A percentile compares a stretch with the other conserved stretches of the same genome.
Evolutionary conservation across 2,888 invertebrate genomes (phyloP).

Genomic region (Chelonus formosanus): DNA sequence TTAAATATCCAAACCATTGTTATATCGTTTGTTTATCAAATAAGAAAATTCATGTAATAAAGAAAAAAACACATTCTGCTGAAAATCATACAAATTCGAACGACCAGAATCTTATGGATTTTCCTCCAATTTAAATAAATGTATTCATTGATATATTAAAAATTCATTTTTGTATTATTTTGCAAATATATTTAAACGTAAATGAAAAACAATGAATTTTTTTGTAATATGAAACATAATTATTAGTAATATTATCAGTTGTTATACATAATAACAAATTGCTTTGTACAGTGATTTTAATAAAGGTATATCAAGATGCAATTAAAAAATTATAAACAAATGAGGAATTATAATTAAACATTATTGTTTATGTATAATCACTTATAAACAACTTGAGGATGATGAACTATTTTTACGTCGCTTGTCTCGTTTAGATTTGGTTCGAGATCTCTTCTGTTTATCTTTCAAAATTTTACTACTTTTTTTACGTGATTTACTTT

Average conservation of each 20-base stretch:
- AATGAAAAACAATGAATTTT: no score
- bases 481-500: slow-evolving; percentile 16
- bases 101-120: slow-evolving; percentile 47
- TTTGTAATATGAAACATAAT: no score
- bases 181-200: no score
- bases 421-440: slow-evolving; percentile 18
- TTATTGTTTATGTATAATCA: slow-evolving; percentile 3
- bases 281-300: no score
- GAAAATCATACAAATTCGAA: slow-evolving; percentile 34
- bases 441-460: slow-evolving; percentile 23
- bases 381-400: slow-evolving; percentile 7
- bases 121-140: slow-evolving; percentile 30
- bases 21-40: slow-evolving; percentile 89
- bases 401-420: slow-evolving; percentile 16
- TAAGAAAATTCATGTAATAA: slow-evolving; percentile 84
- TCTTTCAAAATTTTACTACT: slow-evolving; percentile 1
- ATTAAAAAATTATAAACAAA: not conserved
- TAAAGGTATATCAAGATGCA: not conserved
- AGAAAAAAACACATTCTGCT: slow-evolving; percentile 64
- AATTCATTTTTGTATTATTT: no score
- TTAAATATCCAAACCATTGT: slow-evolving; percentile 85
- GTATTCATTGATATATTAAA: not conserved
- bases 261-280: no score
- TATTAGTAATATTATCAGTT: no score
- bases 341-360: not conserved